Evolutionary conservation across 1,140 invertebrate genomes (phyloP), one percentile per base, ranked within the genome.

Genomic region (Sipha flava): DNA sequence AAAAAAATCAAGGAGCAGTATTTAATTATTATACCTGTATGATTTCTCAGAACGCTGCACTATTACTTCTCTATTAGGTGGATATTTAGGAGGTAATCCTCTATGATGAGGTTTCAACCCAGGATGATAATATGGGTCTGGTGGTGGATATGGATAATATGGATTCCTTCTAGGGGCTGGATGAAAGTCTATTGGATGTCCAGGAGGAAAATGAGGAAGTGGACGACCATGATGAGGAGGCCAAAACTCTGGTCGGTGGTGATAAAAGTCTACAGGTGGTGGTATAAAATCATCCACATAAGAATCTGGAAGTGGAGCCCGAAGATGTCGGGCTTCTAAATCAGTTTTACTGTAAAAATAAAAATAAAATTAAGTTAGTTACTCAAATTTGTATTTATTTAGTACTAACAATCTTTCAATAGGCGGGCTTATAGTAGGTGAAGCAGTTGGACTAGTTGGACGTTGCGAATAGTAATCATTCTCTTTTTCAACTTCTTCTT

Each of bases 401-500:
- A 37, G 9, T 59, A 57, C 73, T 54, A n/a, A 77, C 73, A 77
- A 77, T 77, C 73, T 77, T 77, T 77, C 73, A n/a, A 77, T 54
- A 59, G 73, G 73, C 40, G 73, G 73, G 4, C 79, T 80, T 49
- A 54, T 29, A 1, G 47, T 45, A 70, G 79, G 79, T 29, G 62
- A 26, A 37, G 83, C 79, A 84, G 82, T 83, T 21, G 88, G 87
- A 86, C 88, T 88, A 12, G 87, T 86, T 79, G 88, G 86, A 75
- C 72, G 66, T 82, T 91, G 87, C 2, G 91, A 89, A 84, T 92
- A 94, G 84, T 93, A 92, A 80, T 92, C 91, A 83, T 94, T 93
- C 85, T 98, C 95, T 81, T 95, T 93, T 84, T 97, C 95, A 49
- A 94, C 88, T 83, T 97, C 95, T 82, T 95, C 91, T 83, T 92